Evolutionary conservation across 2,888 invertebrate species (phyloP).

Genomic region (Euclidia mi): DNA sequence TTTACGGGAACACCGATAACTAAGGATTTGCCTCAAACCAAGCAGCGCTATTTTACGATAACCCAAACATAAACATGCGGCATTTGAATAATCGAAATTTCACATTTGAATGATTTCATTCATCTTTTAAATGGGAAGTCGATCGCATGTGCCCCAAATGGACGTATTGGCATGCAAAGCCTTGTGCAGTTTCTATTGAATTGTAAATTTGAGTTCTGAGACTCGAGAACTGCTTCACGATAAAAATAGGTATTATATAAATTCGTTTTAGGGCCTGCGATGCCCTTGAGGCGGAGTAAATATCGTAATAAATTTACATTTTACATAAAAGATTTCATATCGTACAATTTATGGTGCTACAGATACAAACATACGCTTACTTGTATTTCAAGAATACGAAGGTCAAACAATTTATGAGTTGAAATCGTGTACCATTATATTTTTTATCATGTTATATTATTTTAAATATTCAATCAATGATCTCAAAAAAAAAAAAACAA

Average conservation of each 20-base stretch:
- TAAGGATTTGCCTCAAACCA: conserved; percentile 14
- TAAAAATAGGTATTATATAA: conserved; percentile 68
- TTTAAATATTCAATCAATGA: no score
- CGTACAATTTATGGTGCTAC: conserved; percentile 39
- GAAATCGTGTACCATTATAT: no score
- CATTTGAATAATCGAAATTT: conserved; percentile 70
- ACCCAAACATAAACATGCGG: conserved; percentile 57
- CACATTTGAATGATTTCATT: conserved; percentile 85
- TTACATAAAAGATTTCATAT: conserved; percentile 35
- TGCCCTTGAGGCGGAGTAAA: conserved; percentile 37
- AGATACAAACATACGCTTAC: conserved; percentile 26
- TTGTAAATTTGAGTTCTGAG: conserved; percentile 86
- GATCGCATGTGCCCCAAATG: conserved; percentile 86
- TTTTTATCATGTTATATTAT: no score
- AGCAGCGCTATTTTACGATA: conserved; percentile 33
- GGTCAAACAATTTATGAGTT: no score
- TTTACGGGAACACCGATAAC: neutral
- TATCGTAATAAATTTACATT: conserved; percentile 41
- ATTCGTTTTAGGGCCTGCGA: conserved; percentile 54
- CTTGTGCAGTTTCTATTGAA: conserved; percentile 88
- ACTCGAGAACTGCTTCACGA: conserved; percentile 74
- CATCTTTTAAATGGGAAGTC: conserved; percentile 85
- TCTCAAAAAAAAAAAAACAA: no score
- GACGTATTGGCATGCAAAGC: conserved; percentile 89
- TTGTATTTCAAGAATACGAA: no score